Percentiles rank a stretch among this genome's conserved stretches.
phyloP scores from a whole-genome alignment of 2,113 vertebrate genomes.

The Chionodraco myersi region DNA sequence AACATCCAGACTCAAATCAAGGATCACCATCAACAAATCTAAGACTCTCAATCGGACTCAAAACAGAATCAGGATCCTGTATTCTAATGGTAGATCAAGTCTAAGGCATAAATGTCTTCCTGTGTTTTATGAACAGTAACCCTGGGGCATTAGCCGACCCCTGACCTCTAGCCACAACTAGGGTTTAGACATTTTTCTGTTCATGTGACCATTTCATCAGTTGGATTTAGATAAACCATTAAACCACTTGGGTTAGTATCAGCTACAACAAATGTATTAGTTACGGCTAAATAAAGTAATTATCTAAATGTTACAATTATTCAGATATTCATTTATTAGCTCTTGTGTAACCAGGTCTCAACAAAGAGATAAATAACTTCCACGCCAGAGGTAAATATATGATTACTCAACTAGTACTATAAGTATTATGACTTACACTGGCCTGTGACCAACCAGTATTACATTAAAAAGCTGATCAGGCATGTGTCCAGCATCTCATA shows the following conservation, averaged over 20 bases:
- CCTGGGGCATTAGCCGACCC: neutral
- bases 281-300: neutral
- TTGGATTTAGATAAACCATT: neutral
- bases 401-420: neutral
- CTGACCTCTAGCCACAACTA: neutral
- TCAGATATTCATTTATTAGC: neutral
- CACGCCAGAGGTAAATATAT: neutral
- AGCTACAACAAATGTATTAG: neutral
- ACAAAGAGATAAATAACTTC: neutral
- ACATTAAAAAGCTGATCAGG: neutral
- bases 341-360: neutral
- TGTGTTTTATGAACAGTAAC: neutral
- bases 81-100: neutral
- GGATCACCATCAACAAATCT: neutral
- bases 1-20: slow-evolving; percentile 9
- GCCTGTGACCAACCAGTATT: neutral
- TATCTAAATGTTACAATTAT: neutral
- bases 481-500: neutral
- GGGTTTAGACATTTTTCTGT: neutral
- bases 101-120: neutral
- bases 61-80: neutral
- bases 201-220: neutral
- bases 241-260: neutral
- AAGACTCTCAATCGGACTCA: neutral
- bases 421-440: neutral